Conservation (phyloP, 2,113 vertebrate species). For the Indicator indicator region DNA sequence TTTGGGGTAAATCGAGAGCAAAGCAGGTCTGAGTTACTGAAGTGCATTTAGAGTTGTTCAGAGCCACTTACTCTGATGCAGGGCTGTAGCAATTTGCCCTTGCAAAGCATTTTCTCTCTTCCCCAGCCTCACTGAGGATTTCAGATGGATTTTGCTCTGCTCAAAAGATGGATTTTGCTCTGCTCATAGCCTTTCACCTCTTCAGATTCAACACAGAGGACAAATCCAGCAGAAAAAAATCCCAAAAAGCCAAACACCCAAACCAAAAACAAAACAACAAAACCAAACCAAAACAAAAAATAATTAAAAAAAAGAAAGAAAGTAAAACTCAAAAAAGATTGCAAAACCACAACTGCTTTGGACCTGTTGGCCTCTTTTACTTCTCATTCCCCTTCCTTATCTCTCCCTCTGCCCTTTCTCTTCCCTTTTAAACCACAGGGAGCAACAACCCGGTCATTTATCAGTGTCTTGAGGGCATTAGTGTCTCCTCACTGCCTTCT, state of each 20-base stretch:
- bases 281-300: background rate
- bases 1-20: background rate
- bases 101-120: background rate
- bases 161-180: too few relatives aligned
- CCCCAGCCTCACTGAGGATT: background rate
- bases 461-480: background rate
- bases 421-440: slow-evolving; percentile 23
- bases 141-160: background rate
- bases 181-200: background rate
- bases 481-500: background rate
- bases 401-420: slow-evolving; percentile 46
- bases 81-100: background rate
- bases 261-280: background rate
- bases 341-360: slow-evolving; percentile 11
- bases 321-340: background rate
- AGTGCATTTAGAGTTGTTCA: background rate
- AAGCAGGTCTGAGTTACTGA: fast-evolving
- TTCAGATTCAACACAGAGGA: background rate
- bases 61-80: fast-evolving
- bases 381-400: slow-evolving; percentile 37
- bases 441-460: background rate
- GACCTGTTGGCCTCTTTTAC: slow-evolving; percentile 11
- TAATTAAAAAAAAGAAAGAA: background rate
- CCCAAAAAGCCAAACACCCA: background rate
- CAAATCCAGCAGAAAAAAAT: background rate